Conservation (phyloP, 2,888 invertebrate species). For the Xylota segnis region DNA sequence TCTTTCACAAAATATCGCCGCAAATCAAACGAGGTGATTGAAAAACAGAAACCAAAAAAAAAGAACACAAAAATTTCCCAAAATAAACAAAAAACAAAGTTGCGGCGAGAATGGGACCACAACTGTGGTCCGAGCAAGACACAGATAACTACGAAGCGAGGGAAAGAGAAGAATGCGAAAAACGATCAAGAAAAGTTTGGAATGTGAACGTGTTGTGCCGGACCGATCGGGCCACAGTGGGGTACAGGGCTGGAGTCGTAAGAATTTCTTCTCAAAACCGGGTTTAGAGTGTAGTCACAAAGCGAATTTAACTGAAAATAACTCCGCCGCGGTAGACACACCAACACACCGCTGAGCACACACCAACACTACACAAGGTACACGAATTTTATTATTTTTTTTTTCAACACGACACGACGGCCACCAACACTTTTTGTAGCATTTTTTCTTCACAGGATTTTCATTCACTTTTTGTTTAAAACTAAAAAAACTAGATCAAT, state of each 20-base stretch:
- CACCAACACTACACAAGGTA: conserved; percentile 22
- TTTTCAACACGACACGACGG: conserved; percentile 50
- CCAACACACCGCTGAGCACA: conserved; percentile 42
- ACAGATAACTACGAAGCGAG: conserved; percentile 16
- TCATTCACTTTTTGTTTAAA: conserved; percentile 15
- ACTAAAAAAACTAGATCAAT: not conserved
- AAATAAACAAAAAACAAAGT: conserved; percentile 63
- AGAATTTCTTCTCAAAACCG: conserved; percentile 74
- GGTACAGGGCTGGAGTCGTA: conserved; percentile 35
- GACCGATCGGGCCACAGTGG: conserved; percentile 31
- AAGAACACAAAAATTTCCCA: conserved; percentile 50
- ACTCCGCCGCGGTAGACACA: conserved; percentile 54
- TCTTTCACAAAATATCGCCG: conserved; percentile 31
- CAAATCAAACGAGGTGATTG: conserved; percentile 53
- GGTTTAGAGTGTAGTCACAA: conserved; percentile 59
- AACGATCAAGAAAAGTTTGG: conserved; percentile 66
- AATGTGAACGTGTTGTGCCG: conserved; percentile 66
- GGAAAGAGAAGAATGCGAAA: conserved; percentile 59
- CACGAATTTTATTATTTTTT: conserved; percentile 36
- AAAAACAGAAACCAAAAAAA: too few species aligned
- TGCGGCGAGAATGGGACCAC: conserved; percentile 54
- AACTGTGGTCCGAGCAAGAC: conserved; percentile 23
- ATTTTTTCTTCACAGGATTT: conserved; percentile 11
- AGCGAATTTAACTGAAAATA: conserved; percentile 71
- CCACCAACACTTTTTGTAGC: conserved; percentile 40